Conservation (phyloP, 2,113 vertebrate genomes). For the Microcebus tavaratra region DNA sequence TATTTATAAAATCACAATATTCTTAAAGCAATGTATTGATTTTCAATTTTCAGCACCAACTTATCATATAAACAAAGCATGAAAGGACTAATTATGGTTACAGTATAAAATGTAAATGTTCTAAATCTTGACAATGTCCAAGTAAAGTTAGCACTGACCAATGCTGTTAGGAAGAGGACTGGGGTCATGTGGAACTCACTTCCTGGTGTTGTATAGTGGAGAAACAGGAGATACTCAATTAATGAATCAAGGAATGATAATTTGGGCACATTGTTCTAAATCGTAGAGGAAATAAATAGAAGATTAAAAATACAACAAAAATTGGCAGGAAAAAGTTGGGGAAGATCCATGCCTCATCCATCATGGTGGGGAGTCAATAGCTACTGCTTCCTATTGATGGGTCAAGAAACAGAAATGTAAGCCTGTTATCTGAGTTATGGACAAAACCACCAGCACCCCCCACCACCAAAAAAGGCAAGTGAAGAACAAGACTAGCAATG, state of each 20-base stretch:
- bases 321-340: constrained; percentile 17
- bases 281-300: constrained; percentile 18
- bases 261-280: constrained; percentile 10
- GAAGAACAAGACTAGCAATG: neutral
- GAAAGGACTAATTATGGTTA: neutral
- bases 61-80: neutral
- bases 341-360: neutral
- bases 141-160: neutral
- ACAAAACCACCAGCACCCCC: neutral
- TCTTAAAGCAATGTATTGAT: neutral
- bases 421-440: neutral
- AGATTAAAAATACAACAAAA: constrained; percentile 54
- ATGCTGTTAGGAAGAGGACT: neutral
- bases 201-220: neutral
- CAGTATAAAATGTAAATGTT: neutral
- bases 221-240: neutral
- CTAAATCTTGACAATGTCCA: constrained; percentile 22
- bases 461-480: neutral
- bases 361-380: neutral
- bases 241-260: constrained; percentile 2
- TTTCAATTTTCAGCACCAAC: constrained; percentile 9
- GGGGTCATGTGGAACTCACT: neutral
- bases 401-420: constrained; percentile 46
- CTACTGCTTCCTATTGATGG: neutral
- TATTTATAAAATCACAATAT: neutral